Base-by-base conservation (phyloP, 2,797 vertebrate genomes). In the Galaxias olidus region DNA sequence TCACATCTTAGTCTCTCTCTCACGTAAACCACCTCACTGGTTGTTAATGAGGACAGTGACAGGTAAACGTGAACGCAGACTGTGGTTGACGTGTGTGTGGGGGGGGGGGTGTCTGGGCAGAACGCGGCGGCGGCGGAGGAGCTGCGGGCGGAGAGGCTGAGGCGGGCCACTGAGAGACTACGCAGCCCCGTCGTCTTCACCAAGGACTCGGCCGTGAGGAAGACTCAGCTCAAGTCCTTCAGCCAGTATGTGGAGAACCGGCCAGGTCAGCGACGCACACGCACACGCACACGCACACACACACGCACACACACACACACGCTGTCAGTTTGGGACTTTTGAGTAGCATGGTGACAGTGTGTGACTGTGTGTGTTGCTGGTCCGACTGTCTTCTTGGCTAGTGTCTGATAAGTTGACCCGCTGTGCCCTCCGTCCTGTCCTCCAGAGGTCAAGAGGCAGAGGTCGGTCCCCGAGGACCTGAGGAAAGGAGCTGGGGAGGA, bases 221-320 rank as follows among this genome's bases (percentile, higher is more conserved):
- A 98, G 91, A 98, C 96, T 12, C 97, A 98, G 86, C 95, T 99
- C 55, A 96, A 98, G 89, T 99, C 97, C 71, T 99, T 97, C 90
- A 99, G 96, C 91, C 96, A 98, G 79, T 98, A 95, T 53, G 94
- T 98, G 86, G 97, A 98, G 85, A 95, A 77, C 85, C 91, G 94
- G 88, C 96, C 97, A 94, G 97, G 97, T 99, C 91, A 82, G 67
- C 8, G 46, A 47, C 63, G 17, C 51, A 18, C 2, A 40, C 19
- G 8, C 10, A 45, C 4, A 40, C 20, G 52, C 74, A 64, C 57
- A 15, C 42, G 42, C 57, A 10, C 17, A 13, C 45, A 17, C 55
- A n/a, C 41, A 11, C 59, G 8, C 17, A 61, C 15, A 51, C 56
- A 14, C 6, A 10, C 30, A 51, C 17, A 20, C 59, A 45, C 43